These are phyloP conservation scores for Diglossa cyanea DNA, from an alignment of 2,797 vertebrate species.

Conservation along the genomic window DNA sequence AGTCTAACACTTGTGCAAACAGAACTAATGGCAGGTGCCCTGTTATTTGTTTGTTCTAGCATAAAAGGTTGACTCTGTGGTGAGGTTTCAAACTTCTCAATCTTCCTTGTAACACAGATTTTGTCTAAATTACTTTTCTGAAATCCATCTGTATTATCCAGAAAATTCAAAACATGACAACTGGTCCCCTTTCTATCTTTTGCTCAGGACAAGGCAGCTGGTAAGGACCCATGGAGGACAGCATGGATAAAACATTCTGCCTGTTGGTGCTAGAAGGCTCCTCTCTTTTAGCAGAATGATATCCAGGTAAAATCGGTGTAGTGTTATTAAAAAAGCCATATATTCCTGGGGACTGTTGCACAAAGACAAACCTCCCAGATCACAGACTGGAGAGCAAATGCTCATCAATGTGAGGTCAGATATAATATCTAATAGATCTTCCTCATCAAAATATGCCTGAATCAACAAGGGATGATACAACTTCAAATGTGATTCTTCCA, in stretches of 20 bases:
- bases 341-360: background rate
- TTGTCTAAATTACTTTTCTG: background rate
- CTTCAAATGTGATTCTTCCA: slow-evolving; percentile 9
- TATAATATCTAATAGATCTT: background rate
- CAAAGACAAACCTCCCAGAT: background rate
- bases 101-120: background rate
- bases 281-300: background rate
- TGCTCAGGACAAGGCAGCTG: background rate
- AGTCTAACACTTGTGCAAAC: background rate
- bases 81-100: background rate
- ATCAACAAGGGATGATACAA: background rate
- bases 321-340: background rate
- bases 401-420: background rate
- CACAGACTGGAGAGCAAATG: background rate
- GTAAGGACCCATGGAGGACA: background rate
- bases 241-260: background rate
- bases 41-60: background rate
- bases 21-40: background rate
- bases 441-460: slow-evolving; percentile 17
- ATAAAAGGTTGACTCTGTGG: background rate
- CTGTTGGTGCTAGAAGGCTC: background rate
- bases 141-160: background rate
- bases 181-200: background rate
- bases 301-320: background rate
- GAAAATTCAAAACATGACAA: background rate